Percentiles rank a stretch among this genome's conserved stretches.
These are phyloP conservation scores for Andrena bucephala DNA, from an alignment of 2,888 invertebrate genomes.

Conservation along the genomic window DNA sequence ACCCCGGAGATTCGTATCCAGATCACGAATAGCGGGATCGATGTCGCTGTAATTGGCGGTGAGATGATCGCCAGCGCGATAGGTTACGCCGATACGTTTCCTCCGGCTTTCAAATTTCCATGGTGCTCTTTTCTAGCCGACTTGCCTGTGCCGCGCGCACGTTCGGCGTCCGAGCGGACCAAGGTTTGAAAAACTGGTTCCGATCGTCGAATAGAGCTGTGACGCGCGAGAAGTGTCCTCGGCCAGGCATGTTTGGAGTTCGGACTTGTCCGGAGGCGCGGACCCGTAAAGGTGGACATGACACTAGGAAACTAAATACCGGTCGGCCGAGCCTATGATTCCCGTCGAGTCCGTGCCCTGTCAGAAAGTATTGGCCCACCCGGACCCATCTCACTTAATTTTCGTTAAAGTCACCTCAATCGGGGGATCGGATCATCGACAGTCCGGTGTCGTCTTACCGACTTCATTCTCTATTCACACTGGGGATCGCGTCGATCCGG, in stretches of 20 bases:
- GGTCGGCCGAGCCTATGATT: slow-evolving; percentile 61
- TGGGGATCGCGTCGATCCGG: slow-evolving; percentile 33
- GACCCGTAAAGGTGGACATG: slow-evolving; percentile 84
- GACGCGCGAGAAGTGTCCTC: slow-evolving; percentile 73
- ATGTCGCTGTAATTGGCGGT: slow-evolving; percentile 26
- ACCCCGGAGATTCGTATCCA: slow-evolving; percentile 42
- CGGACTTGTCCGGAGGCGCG: slow-evolving; percentile 82
- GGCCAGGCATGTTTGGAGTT: slow-evolving; percentile 80
- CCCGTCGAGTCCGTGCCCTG: slow-evolving; percentile 75
- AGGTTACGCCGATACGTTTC: not conserved
- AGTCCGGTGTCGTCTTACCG: slow-evolving; percentile 68
- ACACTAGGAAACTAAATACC: slow-evolving; percentile 84
- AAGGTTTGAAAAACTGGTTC: slow-evolving; percentile 48
- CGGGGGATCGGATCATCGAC: slow-evolving; percentile 74
- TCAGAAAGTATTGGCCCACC: slow-evolving; percentile 77
- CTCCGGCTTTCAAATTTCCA: not conserved
- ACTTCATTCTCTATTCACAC: slow-evolving; percentile 49
- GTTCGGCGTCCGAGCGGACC: not conserved
- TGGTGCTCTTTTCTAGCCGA: not conserved
- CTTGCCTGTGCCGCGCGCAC: slow-evolving; percentile 4
- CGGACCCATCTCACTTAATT: slow-evolving; percentile 81
- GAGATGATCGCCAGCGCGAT: slow-evolving; percentile 28
- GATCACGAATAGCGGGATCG: slow-evolving; percentile 38
- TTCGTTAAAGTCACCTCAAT: slow-evolving; percentile 72
- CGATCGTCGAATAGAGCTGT: slow-evolving; percentile 80